These are phyloP conservation scores for Sceliomorpha sp. DNA, from an alignment of 2,888 invertebrate species.

Conservation along the genomic window DNA sequence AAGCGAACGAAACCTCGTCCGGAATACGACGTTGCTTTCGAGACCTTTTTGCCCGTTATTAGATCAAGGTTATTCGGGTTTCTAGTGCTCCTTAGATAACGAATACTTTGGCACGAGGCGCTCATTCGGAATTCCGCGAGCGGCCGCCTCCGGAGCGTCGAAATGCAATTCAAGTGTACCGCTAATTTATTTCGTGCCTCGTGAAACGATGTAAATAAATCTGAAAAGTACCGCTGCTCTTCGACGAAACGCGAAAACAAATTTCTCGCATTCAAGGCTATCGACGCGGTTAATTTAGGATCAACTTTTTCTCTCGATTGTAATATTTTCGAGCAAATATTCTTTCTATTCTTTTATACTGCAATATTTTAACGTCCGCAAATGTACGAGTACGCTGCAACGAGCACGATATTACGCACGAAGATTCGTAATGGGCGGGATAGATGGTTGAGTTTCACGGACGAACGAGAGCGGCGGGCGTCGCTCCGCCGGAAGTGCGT, in stretches of 20 bases:
- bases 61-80: conserved; percentile 68
- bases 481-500: conserved; percentile 83
- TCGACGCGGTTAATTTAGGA: too few relatives aligned
- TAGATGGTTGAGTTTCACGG: conserved; percentile 62
- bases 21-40: conserved; percentile 59
- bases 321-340: too few relatives aligned
- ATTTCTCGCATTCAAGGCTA: too few relatives aligned
- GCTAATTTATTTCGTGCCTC: conserved; percentile 50
- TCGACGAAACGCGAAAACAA: too few relatives aligned
- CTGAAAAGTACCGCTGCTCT: too few relatives aligned
- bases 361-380: too few relatives aligned
- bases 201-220: conserved; percentile 41
- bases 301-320: too few relatives aligned
- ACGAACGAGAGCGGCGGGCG: conserved; percentile 64
- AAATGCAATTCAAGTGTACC: conserved; percentile 36
- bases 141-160: conserved; percentile 47
- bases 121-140: conserved; percentile 47
- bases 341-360: conserved; percentile 8
- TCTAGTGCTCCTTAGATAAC: conserved; percentile 53
- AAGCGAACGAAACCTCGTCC: conserved; percentile 75
- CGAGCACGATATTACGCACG: conserved; percentile 38
- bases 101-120: conserved; percentile 42
- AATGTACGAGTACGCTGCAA: too few relatives aligned
- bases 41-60: conserved; percentile 73
- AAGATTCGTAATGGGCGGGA: conserved; percentile 60